Evolutionary conservation across 2,113 vertebrate genomes (phyloP).

Genomic region (Hemicordylus capensis): DNA sequence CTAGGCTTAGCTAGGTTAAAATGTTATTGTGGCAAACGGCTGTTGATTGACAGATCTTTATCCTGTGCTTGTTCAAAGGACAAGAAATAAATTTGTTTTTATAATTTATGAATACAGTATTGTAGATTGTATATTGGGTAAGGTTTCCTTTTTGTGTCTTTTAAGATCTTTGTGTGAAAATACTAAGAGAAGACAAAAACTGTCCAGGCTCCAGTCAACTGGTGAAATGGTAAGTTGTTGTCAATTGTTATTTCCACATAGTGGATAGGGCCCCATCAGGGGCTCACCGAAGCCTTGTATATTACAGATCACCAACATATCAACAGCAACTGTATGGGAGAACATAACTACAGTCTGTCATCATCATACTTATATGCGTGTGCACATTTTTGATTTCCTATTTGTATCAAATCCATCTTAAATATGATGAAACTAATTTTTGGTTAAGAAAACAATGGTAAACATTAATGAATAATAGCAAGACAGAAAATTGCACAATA

Average conservation of each 20-base stretch:
- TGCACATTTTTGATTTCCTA: no score
- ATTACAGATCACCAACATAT: not conserved
- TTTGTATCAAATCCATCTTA: no score
- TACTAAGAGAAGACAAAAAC: conserved; percentile 86
- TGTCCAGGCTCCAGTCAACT: conserved; percentile 90
- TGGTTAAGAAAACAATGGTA: not conserved
- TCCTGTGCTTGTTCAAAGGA: not conserved
- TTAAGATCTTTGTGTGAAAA: conserved; percentile 89
- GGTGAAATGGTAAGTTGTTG: conserved; percentile 88
- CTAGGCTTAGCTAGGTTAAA: no score
- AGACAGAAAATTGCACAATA: not conserved
- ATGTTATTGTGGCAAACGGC: not conserved
- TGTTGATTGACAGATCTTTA: not conserved
- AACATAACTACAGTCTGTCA: no score
- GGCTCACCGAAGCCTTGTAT: not conserved
- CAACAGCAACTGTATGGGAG: not conserved
- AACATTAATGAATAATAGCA: not conserved
- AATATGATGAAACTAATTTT: not conserved
- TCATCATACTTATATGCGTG: no score
- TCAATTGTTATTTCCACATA: accelerated
- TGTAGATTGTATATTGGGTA: no score
- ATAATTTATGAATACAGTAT: not conserved
- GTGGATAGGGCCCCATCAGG: not conserved
- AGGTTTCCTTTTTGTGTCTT: conserved; percentile 29
- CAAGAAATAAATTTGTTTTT: conserved; percentile 19